Conservation (phyloP, 2,888 invertebrate species). For the Ditula angustiorana region DNA sequence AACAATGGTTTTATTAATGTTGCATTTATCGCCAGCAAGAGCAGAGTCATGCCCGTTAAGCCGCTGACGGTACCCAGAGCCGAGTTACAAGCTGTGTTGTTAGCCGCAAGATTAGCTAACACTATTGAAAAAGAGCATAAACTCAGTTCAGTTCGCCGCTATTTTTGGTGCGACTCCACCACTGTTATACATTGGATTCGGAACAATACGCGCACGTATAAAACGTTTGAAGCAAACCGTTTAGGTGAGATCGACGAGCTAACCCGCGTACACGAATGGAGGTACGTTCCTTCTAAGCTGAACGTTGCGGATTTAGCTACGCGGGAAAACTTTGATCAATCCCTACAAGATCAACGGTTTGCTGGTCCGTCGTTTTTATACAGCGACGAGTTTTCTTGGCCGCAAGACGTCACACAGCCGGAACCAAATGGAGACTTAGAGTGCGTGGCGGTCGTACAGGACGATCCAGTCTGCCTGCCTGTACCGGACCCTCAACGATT, state of each 20-base stretch:
- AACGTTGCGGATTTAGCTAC: neutral
- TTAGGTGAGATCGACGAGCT: too few relatives aligned
- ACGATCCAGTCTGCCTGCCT: neutral
- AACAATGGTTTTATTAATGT: neutral
- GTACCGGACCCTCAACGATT: neutral
- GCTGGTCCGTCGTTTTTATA: neutral
- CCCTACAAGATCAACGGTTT: neutral
- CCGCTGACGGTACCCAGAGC: too few relatives aligned
- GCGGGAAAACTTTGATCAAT: neutral
- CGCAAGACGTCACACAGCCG: neutral
- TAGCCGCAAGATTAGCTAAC: too few relatives aligned
- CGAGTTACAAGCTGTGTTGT: too few relatives aligned
- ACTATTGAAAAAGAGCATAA: too few relatives aligned
- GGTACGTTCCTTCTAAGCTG: neutral
- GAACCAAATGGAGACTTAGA: neutral
- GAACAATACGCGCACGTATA: too few relatives aligned
- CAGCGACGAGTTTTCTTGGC: neutral
- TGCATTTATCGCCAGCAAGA: neutral
- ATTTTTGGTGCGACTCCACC: too few relatives aligned
- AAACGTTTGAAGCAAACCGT: too few relatives aligned
- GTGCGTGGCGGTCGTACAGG: neutral
- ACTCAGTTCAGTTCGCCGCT: too few relatives aligned
- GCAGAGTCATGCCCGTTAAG: too few relatives aligned
- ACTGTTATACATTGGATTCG: too few relatives aligned
- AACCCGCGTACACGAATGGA: too few relatives aligned